Conservation (phyloP, 2,888 invertebrate species). For the Flexamia atlantica region DNA sequence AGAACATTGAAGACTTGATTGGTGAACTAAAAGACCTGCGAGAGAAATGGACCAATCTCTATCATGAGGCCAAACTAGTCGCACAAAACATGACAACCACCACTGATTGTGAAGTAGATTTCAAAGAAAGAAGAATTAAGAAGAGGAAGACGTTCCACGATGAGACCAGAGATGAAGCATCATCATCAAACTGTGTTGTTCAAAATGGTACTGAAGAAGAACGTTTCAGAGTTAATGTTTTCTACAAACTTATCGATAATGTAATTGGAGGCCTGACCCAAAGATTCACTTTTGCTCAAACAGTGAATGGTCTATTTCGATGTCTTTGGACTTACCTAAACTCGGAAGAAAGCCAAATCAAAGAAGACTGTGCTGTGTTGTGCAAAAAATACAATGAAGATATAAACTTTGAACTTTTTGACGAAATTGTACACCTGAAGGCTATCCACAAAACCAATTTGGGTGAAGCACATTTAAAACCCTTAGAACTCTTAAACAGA, state of each 20-base stretch:
- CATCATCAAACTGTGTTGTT: neutral
- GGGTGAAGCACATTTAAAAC: neutral
- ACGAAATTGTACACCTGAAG: neutral
- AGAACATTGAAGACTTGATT: conserved; percentile 1
- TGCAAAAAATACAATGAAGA: neutral
- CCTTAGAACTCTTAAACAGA: neutral
- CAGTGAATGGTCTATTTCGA: too few relatives aligned
- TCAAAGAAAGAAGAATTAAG: too few relatives aligned
- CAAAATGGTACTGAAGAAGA: too few relatives aligned
- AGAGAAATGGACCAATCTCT: neutral
- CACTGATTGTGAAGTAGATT: neutral
- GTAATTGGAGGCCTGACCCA: too few relatives aligned
- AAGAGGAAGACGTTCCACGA: neutral
- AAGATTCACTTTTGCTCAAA: too few relatives aligned
- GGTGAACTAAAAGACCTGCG: conserved; percentile 1
- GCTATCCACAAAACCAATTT: conserved; percentile 4
- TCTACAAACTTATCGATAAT: neutral
- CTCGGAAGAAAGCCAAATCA: too few relatives aligned
- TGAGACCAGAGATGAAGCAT: neutral
- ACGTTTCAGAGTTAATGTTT: neutral
- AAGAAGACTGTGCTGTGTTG: too few relatives aligned
- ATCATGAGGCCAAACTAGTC: neutral
- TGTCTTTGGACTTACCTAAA: too few relatives aligned
- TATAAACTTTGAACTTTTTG: too few relatives aligned
- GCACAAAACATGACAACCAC: neutral